phyloP scores from a whole-genome alignment of 2,113 vertebrate species.

The Rhinoderma darwinii region DNA sequence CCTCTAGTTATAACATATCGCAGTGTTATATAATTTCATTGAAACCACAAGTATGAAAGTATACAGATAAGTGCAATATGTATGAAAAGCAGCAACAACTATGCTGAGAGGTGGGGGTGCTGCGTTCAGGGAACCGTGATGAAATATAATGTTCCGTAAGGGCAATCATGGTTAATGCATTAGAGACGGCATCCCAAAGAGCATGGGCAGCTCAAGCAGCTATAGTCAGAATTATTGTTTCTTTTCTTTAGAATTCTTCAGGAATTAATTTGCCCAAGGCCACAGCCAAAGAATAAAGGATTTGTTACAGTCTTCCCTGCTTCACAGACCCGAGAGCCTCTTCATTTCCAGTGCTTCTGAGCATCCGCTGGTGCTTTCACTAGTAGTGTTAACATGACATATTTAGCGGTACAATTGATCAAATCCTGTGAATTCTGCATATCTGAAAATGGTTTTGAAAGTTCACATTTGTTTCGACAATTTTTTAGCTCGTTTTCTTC shows the following conservation, averaged over 20 bases:
- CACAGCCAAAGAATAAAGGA: not conserved
- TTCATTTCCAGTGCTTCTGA: not conserved
- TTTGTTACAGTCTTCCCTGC: slow-evolving; percentile 3
- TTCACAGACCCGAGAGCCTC: not conserved
- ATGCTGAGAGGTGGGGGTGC: not conserved
- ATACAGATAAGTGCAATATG: not conserved
- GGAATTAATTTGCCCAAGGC: not conserved
- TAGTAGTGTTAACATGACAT: not conserved
- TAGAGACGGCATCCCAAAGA: not conserved
- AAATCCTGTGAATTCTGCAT: not conserved
- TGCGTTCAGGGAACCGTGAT: not conserved
- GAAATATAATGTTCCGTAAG: not conserved
- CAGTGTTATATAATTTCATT: not conserved
- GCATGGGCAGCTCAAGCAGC: not conserved
- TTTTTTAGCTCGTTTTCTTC: not conserved
- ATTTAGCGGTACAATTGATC: not conserved
- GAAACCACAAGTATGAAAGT: not conserved
- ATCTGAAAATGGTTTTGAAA: not conserved
- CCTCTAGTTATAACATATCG: not conserved
- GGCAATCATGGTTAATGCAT: slow-evolving; percentile 27
- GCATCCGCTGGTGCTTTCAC: not conserved
- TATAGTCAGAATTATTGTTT: slow-evolving; percentile 5
- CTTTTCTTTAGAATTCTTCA: not conserved
- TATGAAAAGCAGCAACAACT: not conserved
- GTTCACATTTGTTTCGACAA: not conserved